phyloP scores from a whole-genome alignment of 2,888 invertebrate species.

The Gnatocerus cornutus region DNA sequence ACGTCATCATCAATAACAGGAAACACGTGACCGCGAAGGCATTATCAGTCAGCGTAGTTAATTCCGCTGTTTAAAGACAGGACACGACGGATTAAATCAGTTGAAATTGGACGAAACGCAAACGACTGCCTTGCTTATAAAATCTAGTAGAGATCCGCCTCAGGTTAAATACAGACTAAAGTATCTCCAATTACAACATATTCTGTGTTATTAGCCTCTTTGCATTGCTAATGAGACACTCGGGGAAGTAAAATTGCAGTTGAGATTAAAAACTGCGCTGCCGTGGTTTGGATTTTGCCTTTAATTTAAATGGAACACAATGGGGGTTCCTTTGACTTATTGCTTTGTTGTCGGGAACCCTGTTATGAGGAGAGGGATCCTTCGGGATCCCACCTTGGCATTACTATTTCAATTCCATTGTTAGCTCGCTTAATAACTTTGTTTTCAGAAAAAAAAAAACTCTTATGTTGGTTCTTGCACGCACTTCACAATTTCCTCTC shows the following conservation, averaged over 20 bases:
- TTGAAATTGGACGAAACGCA: slow-evolving; percentile 42
- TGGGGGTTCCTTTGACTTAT: slow-evolving; percentile 41
- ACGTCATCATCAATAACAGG: slow-evolving; percentile 27
- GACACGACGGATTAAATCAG: slow-evolving; percentile 44
- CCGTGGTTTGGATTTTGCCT: slow-evolving; percentile 54
- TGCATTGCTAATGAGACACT: slow-evolving; percentile 63
- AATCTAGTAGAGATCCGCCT: slow-evolving; percentile 43
- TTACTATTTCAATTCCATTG: slow-evolving; percentile 34
- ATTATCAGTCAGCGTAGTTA: slow-evolving; percentile 12
- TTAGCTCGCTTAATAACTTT: slow-evolving; percentile 25
- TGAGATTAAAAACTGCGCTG: slow-evolving; percentile 59
- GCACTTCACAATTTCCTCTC: slow-evolving; percentile 6
- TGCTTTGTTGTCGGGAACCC: slow-evolving; percentile 31
- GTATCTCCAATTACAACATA: slow-evolving; percentile 61
- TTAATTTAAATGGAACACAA: slow-evolving; percentile 53
- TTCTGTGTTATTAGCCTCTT: slow-evolving; percentile 62
- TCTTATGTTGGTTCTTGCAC: neutral
- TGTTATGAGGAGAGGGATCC: slow-evolving; percentile 33
- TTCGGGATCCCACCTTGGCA: slow-evolving; percentile 36
- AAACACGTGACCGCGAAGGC: slow-evolving; percentile 34
- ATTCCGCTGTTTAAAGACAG: slow-evolving; percentile 26
- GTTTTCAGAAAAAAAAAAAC: slow-evolving; percentile 12
- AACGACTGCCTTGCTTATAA: slow-evolving; percentile 46
- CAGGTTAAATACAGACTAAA: slow-evolving; percentile 56
- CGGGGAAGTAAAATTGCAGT: slow-evolving; percentile 56